phyloP scores from a whole-genome alignment of 2,888 invertebrate species.

The Orchesella flavescens region DNA sequence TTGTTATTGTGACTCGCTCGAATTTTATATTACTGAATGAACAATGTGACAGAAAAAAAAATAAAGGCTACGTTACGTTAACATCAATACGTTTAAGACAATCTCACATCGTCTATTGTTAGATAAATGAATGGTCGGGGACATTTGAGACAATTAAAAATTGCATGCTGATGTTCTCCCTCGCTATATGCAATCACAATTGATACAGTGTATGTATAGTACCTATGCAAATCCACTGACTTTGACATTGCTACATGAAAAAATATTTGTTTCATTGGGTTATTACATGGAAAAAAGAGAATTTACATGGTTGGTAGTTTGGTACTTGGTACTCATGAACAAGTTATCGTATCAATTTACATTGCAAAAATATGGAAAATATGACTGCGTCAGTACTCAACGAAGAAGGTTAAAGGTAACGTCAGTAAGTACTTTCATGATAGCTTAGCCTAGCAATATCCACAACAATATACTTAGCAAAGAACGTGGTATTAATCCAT shows the following conservation, averaged over 20 bases:
- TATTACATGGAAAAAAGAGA: not conserved
- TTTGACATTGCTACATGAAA: not conserved
- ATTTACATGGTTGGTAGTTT: not conserved
- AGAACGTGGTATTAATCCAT: not conserved
- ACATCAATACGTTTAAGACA: too few relatives aligned
- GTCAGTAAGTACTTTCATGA: not conserved
- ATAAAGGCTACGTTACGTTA: too few relatives aligned
- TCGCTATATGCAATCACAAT: too few relatives aligned
- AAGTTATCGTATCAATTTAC: not conserved
- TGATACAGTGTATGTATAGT: not conserved
- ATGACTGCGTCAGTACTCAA: slow-evolving; percentile 4
- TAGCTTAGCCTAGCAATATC: not conserved
- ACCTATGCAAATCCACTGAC: not conserved
- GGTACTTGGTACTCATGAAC: not conserved
- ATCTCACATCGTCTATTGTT: too few relatives aligned
- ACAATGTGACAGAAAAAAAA: too few relatives aligned
- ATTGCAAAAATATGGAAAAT: not conserved
- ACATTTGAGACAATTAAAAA: too few relatives aligned
- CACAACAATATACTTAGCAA: not conserved
- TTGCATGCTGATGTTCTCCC: too few relatives aligned
- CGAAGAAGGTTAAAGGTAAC: slow-evolving; percentile 28
- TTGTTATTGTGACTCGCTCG: too few relatives aligned
- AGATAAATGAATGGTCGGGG: too few relatives aligned
- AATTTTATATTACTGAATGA: too few relatives aligned
- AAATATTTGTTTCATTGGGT: too few relatives aligned